Conservation (phyloP, 2,797 vertebrate genomes). For the Danio kyathit region DNA sequence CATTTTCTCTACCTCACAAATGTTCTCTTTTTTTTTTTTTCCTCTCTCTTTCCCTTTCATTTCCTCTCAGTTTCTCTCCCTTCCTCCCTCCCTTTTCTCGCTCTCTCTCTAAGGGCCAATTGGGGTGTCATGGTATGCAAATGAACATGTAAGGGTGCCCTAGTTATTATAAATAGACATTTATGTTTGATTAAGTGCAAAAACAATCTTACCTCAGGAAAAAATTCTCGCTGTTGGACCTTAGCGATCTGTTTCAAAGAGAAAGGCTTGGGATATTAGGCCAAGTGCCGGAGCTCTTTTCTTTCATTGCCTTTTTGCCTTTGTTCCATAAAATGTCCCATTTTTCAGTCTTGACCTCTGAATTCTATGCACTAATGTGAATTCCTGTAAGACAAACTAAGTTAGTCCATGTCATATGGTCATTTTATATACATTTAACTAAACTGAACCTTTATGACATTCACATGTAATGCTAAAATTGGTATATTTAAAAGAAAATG, state of each 20-base stretch:
- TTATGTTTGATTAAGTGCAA: conserved; percentile 66
- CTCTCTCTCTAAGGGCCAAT: conserved; percentile 70
- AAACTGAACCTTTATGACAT: conserved; percentile 42
- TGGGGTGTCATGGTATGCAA: conserved; percentile 69
- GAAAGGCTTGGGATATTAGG: conserved; percentile 44
- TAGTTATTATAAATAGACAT: conserved; percentile 77
- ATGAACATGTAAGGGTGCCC: conserved; percentile 70
- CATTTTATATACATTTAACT: background rate
- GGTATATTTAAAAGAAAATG: conserved; percentile 4
- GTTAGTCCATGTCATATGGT: background rate
- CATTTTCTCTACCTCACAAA: conserved; percentile 39
- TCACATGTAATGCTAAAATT: background rate
- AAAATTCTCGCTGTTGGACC: conserved; percentile 42
- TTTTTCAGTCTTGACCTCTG: conserved; percentile 48
- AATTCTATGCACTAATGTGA: conserved; percentile 21
- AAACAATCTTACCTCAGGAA: conserved; percentile 63
- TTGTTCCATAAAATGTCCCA: conserved; percentile 31
- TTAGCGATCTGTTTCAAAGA: conserved; percentile 48
- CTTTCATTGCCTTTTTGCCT: conserved; percentile 30
- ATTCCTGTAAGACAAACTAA: conserved; percentile 11
- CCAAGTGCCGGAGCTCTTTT: conserved; percentile 19
- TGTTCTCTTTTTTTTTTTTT: background rate
- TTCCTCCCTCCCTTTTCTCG: conserved; percentile 19
- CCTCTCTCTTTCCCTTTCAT: conserved; percentile 19
- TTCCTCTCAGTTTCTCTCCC: conserved; percentile 35